Base-by-base conservation (phyloP, 2,113 vertebrate genomes). In the Egretta garzetta region DNA sequence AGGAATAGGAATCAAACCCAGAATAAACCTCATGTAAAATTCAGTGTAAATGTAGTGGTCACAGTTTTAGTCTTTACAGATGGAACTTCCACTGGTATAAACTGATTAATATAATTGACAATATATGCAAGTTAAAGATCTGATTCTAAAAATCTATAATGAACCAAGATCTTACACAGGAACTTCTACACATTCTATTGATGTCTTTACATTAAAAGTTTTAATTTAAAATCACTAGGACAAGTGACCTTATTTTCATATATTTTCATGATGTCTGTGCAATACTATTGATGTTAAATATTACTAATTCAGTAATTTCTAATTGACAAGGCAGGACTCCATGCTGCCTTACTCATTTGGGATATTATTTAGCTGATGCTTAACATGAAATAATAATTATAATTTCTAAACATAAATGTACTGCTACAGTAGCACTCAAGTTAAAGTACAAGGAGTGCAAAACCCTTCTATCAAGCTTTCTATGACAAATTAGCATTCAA, bases 401-500 rank as follows among this genome's bases (percentile, higher is more conserved):
- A 59, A 43, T 18, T 85, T 92, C 90, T 41, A 76, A 92, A 95
- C 60, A 58, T 49, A 86, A 96, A 86, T 37, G 45, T 56, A 67
- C n/a, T 68, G 28, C 76, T 72, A 58, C 41, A 88, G 89, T 11
- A 67, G n/a, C 50, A 76, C 49, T 80, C 80, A 47, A 89, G 56
- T 73, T 80, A 64, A 94, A 91, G 64, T 30, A 91, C 32, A 86
- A 67, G 73, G 39, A 83, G 17, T 60, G 24, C 62, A 93, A 96
- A 93, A 39, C 33, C 33, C 52, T 92, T 89, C 66, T 43, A 80
- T 86, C 82, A 92, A 77, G 35, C 30, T 80, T 91, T 96, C 88
- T 96, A 92, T 82, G 87, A 96, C 77, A 89, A 96, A 98, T 98
- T 98, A 98, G 93, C 94, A 98, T 98, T 97, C 97, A 84, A 63